Percentiles rank a stretch among this genome's conserved stretches.
Conservation (phyloP, 2,797 vertebrate species). For the Sebastes paucispinis region DNA sequence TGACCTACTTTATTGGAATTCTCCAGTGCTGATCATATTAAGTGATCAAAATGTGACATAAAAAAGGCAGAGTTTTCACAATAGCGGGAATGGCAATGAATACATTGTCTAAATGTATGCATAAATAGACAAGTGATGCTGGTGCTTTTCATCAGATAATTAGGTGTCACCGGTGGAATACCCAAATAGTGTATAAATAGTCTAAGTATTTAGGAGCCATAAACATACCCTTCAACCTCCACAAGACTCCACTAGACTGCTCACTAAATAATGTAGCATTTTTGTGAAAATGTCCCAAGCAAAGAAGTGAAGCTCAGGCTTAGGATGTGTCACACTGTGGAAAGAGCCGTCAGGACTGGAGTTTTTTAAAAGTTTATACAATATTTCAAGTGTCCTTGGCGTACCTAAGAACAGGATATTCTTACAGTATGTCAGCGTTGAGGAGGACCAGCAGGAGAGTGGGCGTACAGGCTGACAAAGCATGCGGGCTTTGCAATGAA, state of each 20-base stretch:
- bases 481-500: neutral
- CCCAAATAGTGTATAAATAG: neutral
- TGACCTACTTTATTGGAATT: neutral
- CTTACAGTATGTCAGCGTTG: neutral
- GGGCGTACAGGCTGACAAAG: neutral
- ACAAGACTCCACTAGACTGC: neutral
- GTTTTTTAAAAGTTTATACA: neutral
- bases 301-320: neutral
- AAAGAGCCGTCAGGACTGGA: neutral
- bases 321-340: neutral
- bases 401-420: neutral
- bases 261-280: neutral
- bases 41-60: neutral
- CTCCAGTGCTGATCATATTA: neutral
- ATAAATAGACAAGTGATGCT: neutral
- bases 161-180: neutral
- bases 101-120: no score
- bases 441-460: neutral
- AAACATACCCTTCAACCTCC: neutral
- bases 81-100: neutral
- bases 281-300: neutral
- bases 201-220: neutral
- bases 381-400: neutral
- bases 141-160: neutral
- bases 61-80: neutral